Conservation (phyloP, 2,888 invertebrate species). For the Microplitis deprimator region DNA sequence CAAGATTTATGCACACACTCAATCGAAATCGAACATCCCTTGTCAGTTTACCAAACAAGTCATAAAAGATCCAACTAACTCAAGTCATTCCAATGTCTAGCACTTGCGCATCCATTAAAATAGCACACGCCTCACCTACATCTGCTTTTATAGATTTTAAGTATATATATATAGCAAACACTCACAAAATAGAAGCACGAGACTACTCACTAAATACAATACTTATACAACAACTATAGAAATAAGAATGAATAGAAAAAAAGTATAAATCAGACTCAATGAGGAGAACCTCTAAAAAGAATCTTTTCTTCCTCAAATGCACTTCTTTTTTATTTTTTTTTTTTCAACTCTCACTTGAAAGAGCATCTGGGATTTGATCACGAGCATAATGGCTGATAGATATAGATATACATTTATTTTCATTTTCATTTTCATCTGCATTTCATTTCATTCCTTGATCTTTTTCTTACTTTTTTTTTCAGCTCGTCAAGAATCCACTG, state of each 20-base stretch:
- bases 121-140: neutral
- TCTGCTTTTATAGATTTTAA: neutral
- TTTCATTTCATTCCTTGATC: slow-evolving; percentile 4
- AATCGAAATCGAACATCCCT: slow-evolving; percentile 38
- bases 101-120: slow-evolving; percentile 2
- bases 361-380: slow-evolving; percentile 27
- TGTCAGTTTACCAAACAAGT: slow-evolving; percentile 38
- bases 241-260: slow-evolving; percentile 6
- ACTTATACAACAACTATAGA: slow-evolving; percentile 5
- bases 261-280: slow-evolving; percentile 6
- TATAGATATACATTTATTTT: neutral
- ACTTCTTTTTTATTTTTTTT: slow-evolving; percentile 30
- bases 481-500: slow-evolving; percentile 2
- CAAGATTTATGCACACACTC: slow-evolving; percentile 35
- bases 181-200: too few relatives aligned
- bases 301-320: slow-evolving; percentile 18
- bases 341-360: slow-evolving; percentile 38
- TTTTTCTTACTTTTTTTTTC: slow-evolving; percentile 4
- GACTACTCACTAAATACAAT: neutral
- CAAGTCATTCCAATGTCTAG: slow-evolving; percentile 19
- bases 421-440: neutral
- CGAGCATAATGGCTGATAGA: slow-evolving; percentile 20
- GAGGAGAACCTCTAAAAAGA: slow-evolving; percentile 19
- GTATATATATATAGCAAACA: neutral
- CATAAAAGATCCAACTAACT: slow-evolving; percentile 32